Percentiles rank a stretch among this genome's conserved stretches.
Conservation (phyloP, 2,113 vertebrate species). For the Scatophagus argus region DNA sequence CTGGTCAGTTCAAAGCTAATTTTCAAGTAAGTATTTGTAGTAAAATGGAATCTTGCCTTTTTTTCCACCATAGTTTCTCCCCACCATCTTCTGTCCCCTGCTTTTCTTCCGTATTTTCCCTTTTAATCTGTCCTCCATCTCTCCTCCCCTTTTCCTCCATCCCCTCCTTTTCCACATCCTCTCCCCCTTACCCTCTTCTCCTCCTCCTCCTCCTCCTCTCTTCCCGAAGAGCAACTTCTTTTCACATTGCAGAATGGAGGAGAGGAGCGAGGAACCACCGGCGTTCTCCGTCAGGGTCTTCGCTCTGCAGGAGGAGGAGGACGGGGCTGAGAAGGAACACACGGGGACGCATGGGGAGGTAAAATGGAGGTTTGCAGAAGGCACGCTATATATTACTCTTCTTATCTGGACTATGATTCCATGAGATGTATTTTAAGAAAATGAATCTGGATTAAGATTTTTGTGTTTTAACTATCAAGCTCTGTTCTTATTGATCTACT, state of each 20-base stretch:
- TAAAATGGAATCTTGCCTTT: not conserved
- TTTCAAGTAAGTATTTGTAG: not conserved
- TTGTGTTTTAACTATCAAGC: not conserved
- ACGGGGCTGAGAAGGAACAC: constrained; percentile 2
- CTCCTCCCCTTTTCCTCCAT: constrained; percentile 43
- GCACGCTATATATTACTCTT: not conserved
- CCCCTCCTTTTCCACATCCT: constrained; percentile 10
- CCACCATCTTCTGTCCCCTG: not conserved
- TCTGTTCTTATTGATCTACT: not conserved
- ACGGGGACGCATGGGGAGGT: constrained; percentile 28
- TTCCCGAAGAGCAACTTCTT: not conserved
- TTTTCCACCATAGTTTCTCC: not conserved
- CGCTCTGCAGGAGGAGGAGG: constrained; percentile 53
- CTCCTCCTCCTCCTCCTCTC: not conserved
- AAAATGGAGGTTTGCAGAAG: not conserved
- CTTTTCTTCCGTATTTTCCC: not conserved
- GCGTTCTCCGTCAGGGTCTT: constrained; percentile 63
- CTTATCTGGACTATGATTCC: not conserved
- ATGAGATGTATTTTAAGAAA: not conserved
- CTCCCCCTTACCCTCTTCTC: constrained; percentile 4
- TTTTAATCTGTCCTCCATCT: constrained; percentile 37
- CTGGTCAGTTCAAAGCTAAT: not conserved
- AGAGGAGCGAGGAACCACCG: constrained; percentile 5
- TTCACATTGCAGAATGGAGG: constrained; percentile 53
- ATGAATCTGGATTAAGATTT: not conserved